A percentile compares a stretch with the other conserved stretches of the same genome.
phyloP scores from a whole-genome alignment of 2,113 vertebrate genomes.

The human region GRCh38 chr14:68268001-68268500 shows the following conservation, averaged over 20 bases:
- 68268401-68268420: conserved; percentile 67
- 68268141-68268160: conserved; percentile 22
- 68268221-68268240: not conserved
- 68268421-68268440: conserved; percentile 58
- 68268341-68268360: conserved; percentile 60
- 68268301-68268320: not conserved
- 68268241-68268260: too few species aligned
- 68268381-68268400: conserved; percentile 70
- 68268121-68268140: not conserved
- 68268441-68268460: conserved; percentile 68
- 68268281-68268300: not conserved
- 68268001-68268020: conserved; percentile 54
- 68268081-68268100: conserved; percentile 24
- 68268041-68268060: conserved; percentile 15
- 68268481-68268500: conserved; percentile 16
- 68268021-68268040: conserved; percentile 33
- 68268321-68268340: conserved; percentile 48
- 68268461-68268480: conserved; percentile 61
- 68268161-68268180: conserved; percentile 13
- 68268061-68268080: not conserved
- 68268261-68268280: not conserved
- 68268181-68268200: not conserved
- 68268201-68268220: conserved; percentile 24
- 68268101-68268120: not conserved
- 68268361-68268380: conserved; percentile 70